phyloP scores from a whole-genome alignment of 92 coral and sea anemone species.

The Zoanthus sansibaricus region DNA sequence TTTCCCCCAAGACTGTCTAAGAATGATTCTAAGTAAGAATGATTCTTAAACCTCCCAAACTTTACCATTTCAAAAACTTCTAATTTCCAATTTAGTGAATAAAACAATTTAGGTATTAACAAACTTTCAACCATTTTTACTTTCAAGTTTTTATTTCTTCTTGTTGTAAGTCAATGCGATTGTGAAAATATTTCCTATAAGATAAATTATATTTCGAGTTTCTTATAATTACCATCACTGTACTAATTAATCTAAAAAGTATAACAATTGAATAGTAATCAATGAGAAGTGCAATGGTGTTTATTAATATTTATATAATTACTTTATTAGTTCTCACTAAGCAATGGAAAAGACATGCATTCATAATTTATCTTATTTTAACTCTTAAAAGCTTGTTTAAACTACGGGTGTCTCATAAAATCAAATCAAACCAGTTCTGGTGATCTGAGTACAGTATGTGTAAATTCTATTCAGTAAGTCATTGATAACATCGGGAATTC shows the following conservation, averaged over 20 bases:
- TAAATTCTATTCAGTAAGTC: not conserved
- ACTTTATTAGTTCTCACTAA: not conserved
- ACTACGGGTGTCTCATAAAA: not conserved
- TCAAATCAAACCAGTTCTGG: not conserved
- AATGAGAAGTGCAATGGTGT: not conserved
- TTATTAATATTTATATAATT: not conserved
- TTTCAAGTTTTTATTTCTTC: slow-evolving; percentile 8
- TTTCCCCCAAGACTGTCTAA: too few species aligned
- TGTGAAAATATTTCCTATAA: slow-evolving; percentile 19
- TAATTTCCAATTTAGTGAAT: not conserved
- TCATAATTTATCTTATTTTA: not conserved
- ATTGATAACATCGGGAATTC: not conserved
- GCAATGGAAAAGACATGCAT: not conserved
- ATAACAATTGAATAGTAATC: not conserved
- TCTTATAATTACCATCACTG: not conserved
- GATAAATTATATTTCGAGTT: not conserved
- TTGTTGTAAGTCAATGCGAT: not conserved
- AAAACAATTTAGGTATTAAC: not conserved
- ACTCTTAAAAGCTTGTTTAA: not conserved
- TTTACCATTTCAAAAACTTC: too few species aligned
- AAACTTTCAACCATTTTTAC: not conserved
- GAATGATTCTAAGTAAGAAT: too few species aligned
- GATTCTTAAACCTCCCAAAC: too few species aligned
- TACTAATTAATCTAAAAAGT: not conserved
- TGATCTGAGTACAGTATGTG: not conserved